phyloP scores from a whole-genome alignment of 2,888 invertebrate genomes.

The Hypercompe scribonia region DNA sequence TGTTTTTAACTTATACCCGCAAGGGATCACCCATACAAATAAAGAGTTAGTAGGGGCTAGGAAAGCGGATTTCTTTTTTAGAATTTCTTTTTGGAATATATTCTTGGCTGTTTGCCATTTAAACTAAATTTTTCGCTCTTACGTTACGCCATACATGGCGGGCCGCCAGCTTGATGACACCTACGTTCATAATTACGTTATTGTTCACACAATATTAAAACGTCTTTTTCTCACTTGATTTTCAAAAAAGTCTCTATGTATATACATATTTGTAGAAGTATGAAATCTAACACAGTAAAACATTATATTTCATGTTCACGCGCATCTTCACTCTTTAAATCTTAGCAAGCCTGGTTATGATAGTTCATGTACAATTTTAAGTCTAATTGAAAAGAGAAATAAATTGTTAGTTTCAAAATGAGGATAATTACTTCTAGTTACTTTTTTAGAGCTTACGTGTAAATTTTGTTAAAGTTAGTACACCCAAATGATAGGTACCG shows the following conservation, averaged over 20 bases:
- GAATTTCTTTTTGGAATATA: constrained; percentile 64
- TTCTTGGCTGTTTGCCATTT: constrained; percentile 62
- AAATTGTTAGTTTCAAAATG: neutral
- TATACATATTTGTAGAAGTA: neutral
- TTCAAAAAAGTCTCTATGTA: neutral
- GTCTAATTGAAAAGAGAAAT: too few relatives aligned
- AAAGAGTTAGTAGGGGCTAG: constrained; percentile 77
- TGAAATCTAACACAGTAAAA: neutral
- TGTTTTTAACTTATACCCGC: constrained; percentile 84
- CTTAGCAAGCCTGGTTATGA: neutral
- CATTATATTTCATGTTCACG: neutral
- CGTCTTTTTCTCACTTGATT: neutral
- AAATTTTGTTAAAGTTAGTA: neutral
- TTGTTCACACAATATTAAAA: constrained; percentile 1
- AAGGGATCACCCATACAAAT: constrained; percentile 79
- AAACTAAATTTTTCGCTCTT: constrained; percentile 58
- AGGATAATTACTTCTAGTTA: neutral
- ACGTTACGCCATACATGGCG: constrained; percentile 51
- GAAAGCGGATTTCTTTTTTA: constrained; percentile 72
- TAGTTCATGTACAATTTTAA: neutral
- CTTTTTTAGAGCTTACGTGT: neutral
- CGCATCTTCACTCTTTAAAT: neutral
- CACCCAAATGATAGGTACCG: neutral
- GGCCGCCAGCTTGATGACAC: constrained; percentile 55
- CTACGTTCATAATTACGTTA: constrained; percentile 22